phyloP scores from a whole-genome alignment of 2,888 invertebrate genomes.

The Synergus itoensis region DNA sequence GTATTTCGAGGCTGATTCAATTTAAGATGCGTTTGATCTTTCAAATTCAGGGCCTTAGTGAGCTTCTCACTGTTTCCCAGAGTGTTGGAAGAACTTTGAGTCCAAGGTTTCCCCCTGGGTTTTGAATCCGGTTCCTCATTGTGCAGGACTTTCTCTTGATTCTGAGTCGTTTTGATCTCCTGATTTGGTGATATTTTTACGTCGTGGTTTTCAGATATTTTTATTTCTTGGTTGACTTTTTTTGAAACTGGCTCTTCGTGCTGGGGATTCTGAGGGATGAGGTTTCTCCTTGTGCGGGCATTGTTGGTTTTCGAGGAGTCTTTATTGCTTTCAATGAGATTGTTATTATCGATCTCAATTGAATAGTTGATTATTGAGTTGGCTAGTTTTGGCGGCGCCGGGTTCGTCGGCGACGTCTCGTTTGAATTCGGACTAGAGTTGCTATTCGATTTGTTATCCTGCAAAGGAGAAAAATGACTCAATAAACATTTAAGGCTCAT shows the following conservation, averaged over 20 bases:
- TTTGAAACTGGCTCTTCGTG: neutral
- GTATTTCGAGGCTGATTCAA: neutral
- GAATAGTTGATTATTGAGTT: constrained; percentile 55
- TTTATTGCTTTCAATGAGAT: constrained; percentile 55
- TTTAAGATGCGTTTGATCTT: constrained; percentile 51
- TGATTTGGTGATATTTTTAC: constrained; percentile 7
- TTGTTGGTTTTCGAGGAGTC: constrained; percentile 59
- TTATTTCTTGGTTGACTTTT: neutral
- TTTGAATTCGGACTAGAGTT: constrained; percentile 63
- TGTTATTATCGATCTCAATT: constrained; percentile 12
- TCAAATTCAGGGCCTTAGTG: constrained; percentile 52
- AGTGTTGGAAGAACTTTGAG: constrained; percentile 40
- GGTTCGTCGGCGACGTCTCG: constrained; percentile 57
- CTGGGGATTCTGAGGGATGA: neutral
- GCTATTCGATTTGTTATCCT: constrained; percentile 48
- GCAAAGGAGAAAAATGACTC: neutral
- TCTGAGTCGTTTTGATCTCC: neutral
- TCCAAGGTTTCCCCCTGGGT: neutral
- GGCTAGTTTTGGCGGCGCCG: constrained; percentile 57
- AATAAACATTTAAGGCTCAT: no score
- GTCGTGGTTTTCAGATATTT: constrained; percentile 10
- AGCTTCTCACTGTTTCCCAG: constrained; percentile 45
- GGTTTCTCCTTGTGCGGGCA: constrained; percentile 13
- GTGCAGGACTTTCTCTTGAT: neutral
- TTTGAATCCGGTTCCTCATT: constrained; percentile 4